Conservation (phyloP, 2,888 invertebrate genomes). For the Beris morrisii region DNA sequence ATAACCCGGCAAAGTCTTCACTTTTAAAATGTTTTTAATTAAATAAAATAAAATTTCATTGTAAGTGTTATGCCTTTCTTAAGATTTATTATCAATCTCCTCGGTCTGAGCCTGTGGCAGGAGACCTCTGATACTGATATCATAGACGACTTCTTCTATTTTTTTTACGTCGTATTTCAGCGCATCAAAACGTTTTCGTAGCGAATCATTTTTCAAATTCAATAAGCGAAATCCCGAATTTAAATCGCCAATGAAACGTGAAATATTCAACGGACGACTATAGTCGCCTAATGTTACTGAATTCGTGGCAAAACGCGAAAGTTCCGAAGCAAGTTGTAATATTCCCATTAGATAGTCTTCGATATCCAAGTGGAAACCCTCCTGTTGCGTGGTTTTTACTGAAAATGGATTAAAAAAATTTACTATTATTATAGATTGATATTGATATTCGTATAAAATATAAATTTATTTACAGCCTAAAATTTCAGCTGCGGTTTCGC, state of each 20-base stretch:
- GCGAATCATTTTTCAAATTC: conserved; percentile 86
- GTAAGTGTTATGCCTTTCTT: too few relatives aligned
- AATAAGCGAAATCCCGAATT: conserved; percentile 87
- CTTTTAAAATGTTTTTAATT: too few relatives aligned
- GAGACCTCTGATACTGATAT: conserved; percentile 79
- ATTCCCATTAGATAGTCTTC: conserved; percentile 89
- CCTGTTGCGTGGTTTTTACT: conserved; percentile 68
- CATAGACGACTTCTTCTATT: conserved; percentile 89
- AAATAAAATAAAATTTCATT: too few relatives aligned
- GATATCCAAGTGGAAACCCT: conserved; percentile 86
- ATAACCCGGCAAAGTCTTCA: too few relatives aligned
- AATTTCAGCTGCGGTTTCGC: conserved; percentile 74
- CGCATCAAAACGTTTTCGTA: conserved; percentile 84
- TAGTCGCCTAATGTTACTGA: conserved; percentile 85
- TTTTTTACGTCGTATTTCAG: conserved; percentile 92
- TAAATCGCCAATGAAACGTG: conserved; percentile 81
- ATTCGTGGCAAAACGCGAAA: conserved; percentile 82
- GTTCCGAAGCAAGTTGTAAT: conserved; percentile 78
- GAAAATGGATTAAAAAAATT: conserved; percentile 44
- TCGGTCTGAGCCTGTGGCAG: conserved; percentile 41
- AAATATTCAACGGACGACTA: conserved; percentile 76
- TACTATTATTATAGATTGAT: neutral
- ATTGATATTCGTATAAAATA: neutral
- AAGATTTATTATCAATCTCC: conserved; percentile 1
- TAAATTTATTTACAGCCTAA: conserved; percentile 67